Evolutionary conservation across 2,113 vertebrate species (phyloP).

Genomic region (Stictonetta naevosa): DNA sequence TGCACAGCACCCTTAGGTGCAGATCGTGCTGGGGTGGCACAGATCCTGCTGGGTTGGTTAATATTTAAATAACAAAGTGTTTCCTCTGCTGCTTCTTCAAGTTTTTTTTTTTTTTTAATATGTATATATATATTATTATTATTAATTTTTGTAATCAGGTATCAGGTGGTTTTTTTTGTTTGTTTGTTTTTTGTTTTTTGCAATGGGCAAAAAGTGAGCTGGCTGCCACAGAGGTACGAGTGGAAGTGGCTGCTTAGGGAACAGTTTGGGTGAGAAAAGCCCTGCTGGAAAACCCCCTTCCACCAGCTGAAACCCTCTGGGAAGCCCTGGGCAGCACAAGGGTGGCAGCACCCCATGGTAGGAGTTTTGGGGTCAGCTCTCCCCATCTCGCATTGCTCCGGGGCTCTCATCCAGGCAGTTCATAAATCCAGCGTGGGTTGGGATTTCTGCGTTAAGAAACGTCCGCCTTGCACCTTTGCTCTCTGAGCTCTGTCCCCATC

Average conservation of each 20-base stretch:
- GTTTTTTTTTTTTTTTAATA: too few relatives aligned
- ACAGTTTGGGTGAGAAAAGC: too few relatives aligned
- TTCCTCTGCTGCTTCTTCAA: not conserved
- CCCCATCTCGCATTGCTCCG: accelerated
- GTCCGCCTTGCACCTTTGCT: not conserved
- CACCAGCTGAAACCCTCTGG: not conserved
- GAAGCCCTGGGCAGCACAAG: too few relatives aligned
- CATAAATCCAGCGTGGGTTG: accelerated
- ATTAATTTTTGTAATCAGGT: not conserved
- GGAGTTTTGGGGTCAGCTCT: not conserved
- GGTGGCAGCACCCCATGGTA: too few relatives aligned
- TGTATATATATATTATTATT: too few relatives aligned
- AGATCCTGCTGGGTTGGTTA: accelerated
- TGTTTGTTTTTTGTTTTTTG: too few relatives aligned
- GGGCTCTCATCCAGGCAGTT: not conserved
- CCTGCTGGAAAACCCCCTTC: not conserved
- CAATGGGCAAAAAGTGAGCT: not conserved
- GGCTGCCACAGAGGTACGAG: too few relatives aligned
- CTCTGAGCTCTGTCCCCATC: not conserved
- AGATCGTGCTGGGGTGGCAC: accelerated
- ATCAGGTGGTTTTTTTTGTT: not conserved
- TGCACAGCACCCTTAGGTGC: not conserved
- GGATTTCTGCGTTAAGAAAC: not conserved
- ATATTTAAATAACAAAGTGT: too few relatives aligned
- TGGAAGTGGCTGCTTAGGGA: not conserved